These are phyloP conservation scores for Caerostris darwini DNA, from an alignment of 1,140 invertebrate genomes.

Conservation along the genomic window DNA sequence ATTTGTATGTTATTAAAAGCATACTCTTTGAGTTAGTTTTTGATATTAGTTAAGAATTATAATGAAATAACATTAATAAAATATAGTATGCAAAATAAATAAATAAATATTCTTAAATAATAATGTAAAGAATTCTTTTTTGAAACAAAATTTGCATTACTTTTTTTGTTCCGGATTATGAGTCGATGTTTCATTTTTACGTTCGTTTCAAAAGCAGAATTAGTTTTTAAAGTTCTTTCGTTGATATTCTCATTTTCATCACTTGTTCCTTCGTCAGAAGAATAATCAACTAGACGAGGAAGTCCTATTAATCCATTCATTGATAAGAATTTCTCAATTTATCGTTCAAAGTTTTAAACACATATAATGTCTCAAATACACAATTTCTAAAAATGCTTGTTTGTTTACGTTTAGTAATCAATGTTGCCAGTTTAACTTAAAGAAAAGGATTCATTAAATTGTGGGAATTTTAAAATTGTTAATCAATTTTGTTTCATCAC, in stretches of 20 bases:
- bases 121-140: neutral
- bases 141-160: neutral
- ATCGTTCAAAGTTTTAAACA: neutral
- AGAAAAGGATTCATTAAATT: too few relatives aligned
- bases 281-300: constrained; percentile 38
- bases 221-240: neutral
- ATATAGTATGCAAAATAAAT: neutral
- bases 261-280: neutral
- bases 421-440: too few relatives aligned
- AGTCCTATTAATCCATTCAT: neutral
- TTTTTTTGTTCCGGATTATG: neutral
- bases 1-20: too few relatives aligned
- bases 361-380: neutral
- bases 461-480: too few relatives aligned
- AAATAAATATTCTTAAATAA: neutral
- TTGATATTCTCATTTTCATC: neutral
- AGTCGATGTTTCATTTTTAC: neutral
- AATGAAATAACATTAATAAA: neutral
- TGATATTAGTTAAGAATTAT: neutral
- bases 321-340: constrained; percentile 4
- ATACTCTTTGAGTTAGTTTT: neutral
- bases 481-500: too few relatives aligned
- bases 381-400: neutral
- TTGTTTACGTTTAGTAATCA: too few relatives aligned
- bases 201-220: neutral